phyloP scores from a whole-genome alignment of 2,888 invertebrate genomes.

The Dryocosmus kuriphilus region DNA sequence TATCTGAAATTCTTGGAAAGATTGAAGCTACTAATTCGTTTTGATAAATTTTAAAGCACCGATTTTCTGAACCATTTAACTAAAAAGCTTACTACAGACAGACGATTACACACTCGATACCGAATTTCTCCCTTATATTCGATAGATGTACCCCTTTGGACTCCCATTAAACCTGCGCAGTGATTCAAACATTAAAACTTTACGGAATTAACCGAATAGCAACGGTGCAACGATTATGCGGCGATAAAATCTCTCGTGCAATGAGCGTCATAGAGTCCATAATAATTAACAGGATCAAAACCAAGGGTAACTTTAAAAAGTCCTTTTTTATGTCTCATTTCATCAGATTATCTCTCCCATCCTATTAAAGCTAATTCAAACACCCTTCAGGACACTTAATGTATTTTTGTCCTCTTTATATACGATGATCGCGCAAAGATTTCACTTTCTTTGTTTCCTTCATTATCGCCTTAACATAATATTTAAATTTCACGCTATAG shows the following conservation, averaged over 20 bases:
- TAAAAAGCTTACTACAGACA: background rate
- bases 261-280: background rate
- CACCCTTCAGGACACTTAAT: background rate
- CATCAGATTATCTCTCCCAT: background rate
- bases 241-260: constrained; percentile 16
- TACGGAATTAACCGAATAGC: constrained; percentile 23
- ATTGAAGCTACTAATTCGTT: too few species aligned
- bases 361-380: background rate
- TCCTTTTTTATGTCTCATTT: background rate
- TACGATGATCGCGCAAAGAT: too few species aligned
- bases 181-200: constrained; percentile 33
- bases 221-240: constrained; percentile 9
- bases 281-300: constrained; percentile 13
- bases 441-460: too few species aligned
- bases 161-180: constrained; percentile 21
- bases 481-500: background rate
- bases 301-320: background rate
- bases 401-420: too few species aligned
- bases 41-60: background rate
- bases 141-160: constrained; percentile 2
- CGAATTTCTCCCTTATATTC: constrained; percentile 26
- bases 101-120: constrained; percentile 12
- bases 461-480: too few species aligned
- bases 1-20: too few species aligned
- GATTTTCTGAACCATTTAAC: background rate